Evolutionary conservation across 2,797 vertebrate species (phyloP).

Genomic region (Falco concolor): DNA sequence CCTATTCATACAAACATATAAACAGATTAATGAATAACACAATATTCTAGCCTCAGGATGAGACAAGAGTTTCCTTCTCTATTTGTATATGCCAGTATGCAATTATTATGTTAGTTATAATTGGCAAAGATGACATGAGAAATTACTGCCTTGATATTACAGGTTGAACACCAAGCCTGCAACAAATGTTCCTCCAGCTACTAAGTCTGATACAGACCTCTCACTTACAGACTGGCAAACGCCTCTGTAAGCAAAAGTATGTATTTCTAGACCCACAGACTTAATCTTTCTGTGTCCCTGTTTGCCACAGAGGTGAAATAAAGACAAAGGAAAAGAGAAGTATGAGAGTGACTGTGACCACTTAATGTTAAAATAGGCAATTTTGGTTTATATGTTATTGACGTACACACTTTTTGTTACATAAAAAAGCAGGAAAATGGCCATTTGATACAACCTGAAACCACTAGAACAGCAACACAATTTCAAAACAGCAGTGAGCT

Average conservation of each 20-base stretch:
- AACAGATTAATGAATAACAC: background rate
- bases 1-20: background rate
- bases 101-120: background rate
- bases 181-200: background rate
- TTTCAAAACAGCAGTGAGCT: background rate
- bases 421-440: background rate
- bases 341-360: background rate
- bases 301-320: background rate
- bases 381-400: background rate
- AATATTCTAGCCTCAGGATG: background rate
- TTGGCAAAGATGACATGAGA: background rate
- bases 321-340: background rate
- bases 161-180: background rate
- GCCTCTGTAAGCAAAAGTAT: rapidly evolving
- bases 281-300: background rate
- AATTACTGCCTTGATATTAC: background rate
- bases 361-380: background rate
- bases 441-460: background rate
- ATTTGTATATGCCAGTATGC: background rate
- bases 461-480: background rate
- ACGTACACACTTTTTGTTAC: background rate
- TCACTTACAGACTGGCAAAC: background rate
- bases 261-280: background rate
- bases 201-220: background rate
- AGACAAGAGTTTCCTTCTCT: background rate